phyloP scores from a whole-genome alignment of 1,140 invertebrate species.

The Acromyrmex heyeri region DNA sequence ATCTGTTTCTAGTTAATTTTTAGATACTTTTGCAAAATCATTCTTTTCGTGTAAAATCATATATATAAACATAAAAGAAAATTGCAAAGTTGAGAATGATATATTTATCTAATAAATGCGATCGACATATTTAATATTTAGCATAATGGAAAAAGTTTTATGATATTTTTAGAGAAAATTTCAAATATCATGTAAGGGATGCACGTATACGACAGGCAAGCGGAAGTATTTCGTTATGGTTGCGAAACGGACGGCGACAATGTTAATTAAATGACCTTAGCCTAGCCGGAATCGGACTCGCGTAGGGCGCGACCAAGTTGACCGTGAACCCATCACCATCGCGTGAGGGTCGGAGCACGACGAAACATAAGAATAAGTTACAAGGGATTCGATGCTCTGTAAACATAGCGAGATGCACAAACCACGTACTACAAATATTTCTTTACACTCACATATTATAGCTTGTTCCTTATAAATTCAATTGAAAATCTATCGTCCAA shows the following conservation, averaged over 20 bases:
- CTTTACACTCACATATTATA: background rate
- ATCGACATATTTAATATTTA: background rate
- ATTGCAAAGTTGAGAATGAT: background rate
- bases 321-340: conserved; percentile 59
- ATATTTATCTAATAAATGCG: background rate
- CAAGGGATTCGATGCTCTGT: background rate
- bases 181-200: conserved; percentile 3
- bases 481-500: background rate
- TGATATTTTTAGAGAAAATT: background rate
- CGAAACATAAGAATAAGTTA: conserved; percentile 41
- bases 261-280: conserved; percentile 60
- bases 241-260: conserved; percentile 13
- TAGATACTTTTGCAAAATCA: too few relatives aligned
- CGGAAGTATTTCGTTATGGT: conserved; percentile 20
- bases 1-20: too few relatives aligned
- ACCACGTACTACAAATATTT: background rate
- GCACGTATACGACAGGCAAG: background rate
- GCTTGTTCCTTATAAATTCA: background rate
- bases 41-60: too few relatives aligned
- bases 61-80: background rate
- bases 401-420: conserved; percentile 3
- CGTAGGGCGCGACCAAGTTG: conserved; percentile 54
- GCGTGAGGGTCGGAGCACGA: conserved; percentile 37
- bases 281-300: conserved; percentile 4
- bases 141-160: background rate